Conservation (phyloP, 2,797 vertebrate species). For the Anisognathus igniventris region DNA sequence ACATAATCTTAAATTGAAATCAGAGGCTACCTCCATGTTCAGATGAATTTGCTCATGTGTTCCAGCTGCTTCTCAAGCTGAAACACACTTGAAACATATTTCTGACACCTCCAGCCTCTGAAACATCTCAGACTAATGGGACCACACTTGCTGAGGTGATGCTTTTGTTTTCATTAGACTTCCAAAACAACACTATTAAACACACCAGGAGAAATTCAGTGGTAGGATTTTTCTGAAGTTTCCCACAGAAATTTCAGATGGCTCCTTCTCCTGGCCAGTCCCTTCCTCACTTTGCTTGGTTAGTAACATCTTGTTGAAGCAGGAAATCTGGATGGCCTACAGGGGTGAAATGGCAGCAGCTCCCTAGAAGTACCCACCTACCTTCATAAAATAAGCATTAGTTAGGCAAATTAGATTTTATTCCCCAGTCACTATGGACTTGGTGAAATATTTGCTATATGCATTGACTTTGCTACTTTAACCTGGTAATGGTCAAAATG, state of each 20-base stretch:
- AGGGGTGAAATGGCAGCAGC: neutral
- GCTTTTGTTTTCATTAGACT: neutral
- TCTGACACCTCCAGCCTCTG: neutral
- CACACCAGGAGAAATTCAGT: neutral
- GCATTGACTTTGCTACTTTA: neutral
- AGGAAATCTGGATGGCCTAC: neutral
- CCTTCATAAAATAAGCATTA: neutral
- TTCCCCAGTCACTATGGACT: neutral
- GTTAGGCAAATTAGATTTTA: neutral
- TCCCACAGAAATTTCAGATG: neutral
- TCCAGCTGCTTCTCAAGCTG: neutral
- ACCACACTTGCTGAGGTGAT: neutral
- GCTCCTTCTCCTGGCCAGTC: neutral
- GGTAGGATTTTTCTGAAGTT: neutral
- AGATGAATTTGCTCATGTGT: neutral
- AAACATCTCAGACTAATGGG: neutral
- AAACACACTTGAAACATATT: neutral
- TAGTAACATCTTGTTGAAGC: neutral
- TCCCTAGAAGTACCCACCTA: accelerated
- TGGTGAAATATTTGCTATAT: neutral
- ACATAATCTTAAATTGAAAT: neutral
- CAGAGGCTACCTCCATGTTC: neutral
- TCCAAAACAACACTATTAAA: neutral
- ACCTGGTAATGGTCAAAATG: neutral
- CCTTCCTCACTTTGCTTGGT: neutral